phyloP scores from a whole-genome alignment of 2,888 invertebrate genomes.

The Scrobipalpa atriplicella region DNA sequence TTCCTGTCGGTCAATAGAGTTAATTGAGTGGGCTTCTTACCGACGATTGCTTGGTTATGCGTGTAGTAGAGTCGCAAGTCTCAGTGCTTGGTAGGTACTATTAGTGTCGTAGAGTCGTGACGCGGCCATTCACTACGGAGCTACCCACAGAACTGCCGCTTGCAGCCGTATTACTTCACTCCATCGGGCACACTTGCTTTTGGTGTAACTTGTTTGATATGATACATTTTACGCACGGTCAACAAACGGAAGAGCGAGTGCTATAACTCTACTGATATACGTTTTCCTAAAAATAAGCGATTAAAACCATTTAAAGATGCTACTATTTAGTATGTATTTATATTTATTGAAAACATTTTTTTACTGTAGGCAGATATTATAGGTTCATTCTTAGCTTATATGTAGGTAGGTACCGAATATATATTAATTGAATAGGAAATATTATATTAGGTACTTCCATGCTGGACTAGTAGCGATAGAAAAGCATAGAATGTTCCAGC shows the following conservation, averaged over 20 bases:
- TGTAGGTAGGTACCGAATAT: too few relatives aligned
- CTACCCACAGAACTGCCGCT: constrained; percentile 20
- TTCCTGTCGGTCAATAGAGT: constrained; percentile 24
- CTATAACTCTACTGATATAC: background rate
- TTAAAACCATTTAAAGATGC: too few relatives aligned
- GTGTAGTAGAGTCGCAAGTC: background rate
- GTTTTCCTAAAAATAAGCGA: too few relatives aligned
- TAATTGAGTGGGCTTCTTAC: constrained; percentile 26
- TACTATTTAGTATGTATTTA: too few relatives aligned
- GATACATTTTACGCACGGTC: background rate
- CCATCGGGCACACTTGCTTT: constrained; percentile 9
- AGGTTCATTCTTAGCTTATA: too few relatives aligned
- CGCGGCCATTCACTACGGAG: constrained; percentile 15
- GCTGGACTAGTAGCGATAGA: too few relatives aligned
- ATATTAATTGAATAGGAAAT: too few relatives aligned
- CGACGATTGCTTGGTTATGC: constrained; percentile 1
- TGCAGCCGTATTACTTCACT: background rate
- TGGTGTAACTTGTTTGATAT: constrained; percentile 6
- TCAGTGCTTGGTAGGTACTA: background rate
- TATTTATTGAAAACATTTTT: too few relatives aligned
- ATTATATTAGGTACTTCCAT: too few relatives aligned
- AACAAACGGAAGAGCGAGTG: background rate
- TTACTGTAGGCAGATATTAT: too few relatives aligned
- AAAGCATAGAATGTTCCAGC: too few relatives aligned
- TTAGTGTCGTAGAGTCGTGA: background rate